Percentiles rank a stretch among this genome's conserved stretches.
Evolutionary conservation across 2,888 invertebrate species (phyloP).

Genomic region (Orchestes rusci): DNA sequence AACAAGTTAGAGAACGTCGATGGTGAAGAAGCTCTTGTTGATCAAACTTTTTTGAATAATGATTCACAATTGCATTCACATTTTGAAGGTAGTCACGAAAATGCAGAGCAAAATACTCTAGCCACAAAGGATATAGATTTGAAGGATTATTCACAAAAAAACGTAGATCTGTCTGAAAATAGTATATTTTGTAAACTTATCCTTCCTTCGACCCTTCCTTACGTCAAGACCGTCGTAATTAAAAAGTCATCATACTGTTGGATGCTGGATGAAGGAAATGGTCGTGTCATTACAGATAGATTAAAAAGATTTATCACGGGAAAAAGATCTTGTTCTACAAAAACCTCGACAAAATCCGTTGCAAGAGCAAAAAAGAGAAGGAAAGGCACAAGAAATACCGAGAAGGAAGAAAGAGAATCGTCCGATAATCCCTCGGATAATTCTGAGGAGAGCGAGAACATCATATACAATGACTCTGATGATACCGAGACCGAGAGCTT

Average conservation of each 20-base stretch:
- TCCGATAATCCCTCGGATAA: constrained; percentile 3
- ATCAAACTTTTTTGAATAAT: constrained; percentile 5
- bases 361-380: not conserved
- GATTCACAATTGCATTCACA: constrained; percentile 1
- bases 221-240: constrained; percentile 3
- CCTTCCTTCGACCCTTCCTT: not conserved
- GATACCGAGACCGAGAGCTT: constrained; percentile 1
- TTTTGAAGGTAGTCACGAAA: not conserved
- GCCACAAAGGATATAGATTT: constrained; percentile 5
- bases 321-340: constrained; percentile 1
- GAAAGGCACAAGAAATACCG: not conserved
- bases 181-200: constrained; percentile 1
- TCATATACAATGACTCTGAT: constrained; percentile 1
- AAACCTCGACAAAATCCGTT: not conserved
- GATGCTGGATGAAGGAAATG: constrained; percentile 4
- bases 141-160: constrained; percentile 2
- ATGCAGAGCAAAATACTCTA: not conserved
- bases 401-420: no score
- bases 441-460: not conserved
- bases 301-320: constrained; percentile 4
- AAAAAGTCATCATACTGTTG: constrained; percentile 5
- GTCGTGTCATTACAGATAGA: constrained; percentile 2
- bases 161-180: constrained; percentile 7
- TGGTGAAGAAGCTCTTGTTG: constrained; percentile 1
- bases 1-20: not conserved